Conservation (phyloP, 2,797 vertebrate genomes). For the Typhlichthys eigenmanni region DNA sequence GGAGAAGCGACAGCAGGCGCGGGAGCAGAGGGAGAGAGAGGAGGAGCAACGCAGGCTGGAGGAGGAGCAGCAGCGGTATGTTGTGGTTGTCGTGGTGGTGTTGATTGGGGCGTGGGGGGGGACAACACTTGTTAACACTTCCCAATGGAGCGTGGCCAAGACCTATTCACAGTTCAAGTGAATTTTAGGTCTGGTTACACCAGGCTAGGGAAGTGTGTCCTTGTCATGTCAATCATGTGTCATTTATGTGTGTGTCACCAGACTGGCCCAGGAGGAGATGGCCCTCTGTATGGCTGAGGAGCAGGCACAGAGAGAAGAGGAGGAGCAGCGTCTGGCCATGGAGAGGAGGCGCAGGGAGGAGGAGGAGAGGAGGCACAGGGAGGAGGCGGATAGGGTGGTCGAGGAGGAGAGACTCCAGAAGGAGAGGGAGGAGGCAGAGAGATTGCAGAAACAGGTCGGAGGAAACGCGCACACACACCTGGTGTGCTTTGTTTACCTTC, state of each 20-base stretch:
- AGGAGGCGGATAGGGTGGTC: slow-evolving; percentile 70
- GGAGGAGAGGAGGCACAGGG: slow-evolving; percentile 76
- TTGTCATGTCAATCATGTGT: neutral
- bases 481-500: neutral
- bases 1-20: slow-evolving; percentile 90
- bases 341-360: slow-evolving; percentile 74
- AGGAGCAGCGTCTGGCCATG: slow-evolving; percentile 80
- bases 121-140: too few species aligned
- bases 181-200: too few species aligned
- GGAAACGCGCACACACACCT: neutral
- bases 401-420: slow-evolving; percentile 76
- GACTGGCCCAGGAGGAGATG: slow-evolving; percentile 87
- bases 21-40: slow-evolving; percentile 90
- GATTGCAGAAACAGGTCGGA: slow-evolving; percentile 85
- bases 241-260: slow-evolving; percentile 45
- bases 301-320: slow-evolving; percentile 82
- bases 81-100: neutral
- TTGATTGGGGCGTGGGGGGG: too few species aligned
- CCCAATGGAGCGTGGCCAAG: too few species aligned
- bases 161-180: too few species aligned
- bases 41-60: slow-evolving; percentile 84
- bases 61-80: slow-evolving; percentile 88
- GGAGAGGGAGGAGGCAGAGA: slow-evolving; percentile 84
- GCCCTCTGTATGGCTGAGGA: slow-evolving; percentile 88
- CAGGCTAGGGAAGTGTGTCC: neutral